Conservation (phyloP, 1,140 invertebrate species). For the Tigriopus japonicus region DNA sequence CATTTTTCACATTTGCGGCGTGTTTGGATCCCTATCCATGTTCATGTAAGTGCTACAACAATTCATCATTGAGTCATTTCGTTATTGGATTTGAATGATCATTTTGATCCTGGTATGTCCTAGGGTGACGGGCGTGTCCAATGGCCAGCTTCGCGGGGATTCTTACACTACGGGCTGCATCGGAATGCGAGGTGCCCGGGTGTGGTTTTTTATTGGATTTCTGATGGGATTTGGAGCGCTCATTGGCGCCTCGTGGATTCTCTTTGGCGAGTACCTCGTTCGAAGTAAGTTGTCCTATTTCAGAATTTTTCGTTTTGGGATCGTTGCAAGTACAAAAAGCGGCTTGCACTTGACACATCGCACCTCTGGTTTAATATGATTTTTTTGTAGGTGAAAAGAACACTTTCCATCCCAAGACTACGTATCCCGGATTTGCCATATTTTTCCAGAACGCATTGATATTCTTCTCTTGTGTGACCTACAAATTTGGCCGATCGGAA, state of each 20-base stretch:
- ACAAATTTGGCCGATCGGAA: constrained; percentile 66
- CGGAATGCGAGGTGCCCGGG: constrained; percentile 63
- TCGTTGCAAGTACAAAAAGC: too few species aligned
- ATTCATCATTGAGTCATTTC: neutral
- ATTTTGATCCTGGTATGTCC: neutral
- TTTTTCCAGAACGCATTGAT: constrained; percentile 92
- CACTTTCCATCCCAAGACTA: constrained; percentile 17
- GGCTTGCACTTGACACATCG: too few species aligned
- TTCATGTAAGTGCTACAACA: constrained; percentile 51
- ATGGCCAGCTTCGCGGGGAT: constrained; percentile 75
- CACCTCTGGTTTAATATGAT: too few species aligned
- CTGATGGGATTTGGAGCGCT: constrained; percentile 85
- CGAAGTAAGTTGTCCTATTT: constrained; percentile 20
- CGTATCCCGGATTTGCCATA: constrained; percentile 71
- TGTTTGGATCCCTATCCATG: constrained; percentile 78
- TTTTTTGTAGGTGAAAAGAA: constrained; percentile 25
- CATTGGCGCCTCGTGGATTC: constrained; percentile 86
- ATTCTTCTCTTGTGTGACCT: constrained; percentile 69
- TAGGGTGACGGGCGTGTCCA: constrained; percentile 88
- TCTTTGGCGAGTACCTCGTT: constrained; percentile 48
- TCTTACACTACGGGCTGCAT: constrained; percentile 66
- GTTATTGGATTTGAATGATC: neutral
- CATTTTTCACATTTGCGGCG: constrained; percentile 80
- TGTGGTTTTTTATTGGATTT: constrained; percentile 94
- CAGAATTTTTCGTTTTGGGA: constrained; percentile 1